Conservation (phyloP, 2,113 vertebrate genomes). For the Genyomyrus donnyi region DNA sequence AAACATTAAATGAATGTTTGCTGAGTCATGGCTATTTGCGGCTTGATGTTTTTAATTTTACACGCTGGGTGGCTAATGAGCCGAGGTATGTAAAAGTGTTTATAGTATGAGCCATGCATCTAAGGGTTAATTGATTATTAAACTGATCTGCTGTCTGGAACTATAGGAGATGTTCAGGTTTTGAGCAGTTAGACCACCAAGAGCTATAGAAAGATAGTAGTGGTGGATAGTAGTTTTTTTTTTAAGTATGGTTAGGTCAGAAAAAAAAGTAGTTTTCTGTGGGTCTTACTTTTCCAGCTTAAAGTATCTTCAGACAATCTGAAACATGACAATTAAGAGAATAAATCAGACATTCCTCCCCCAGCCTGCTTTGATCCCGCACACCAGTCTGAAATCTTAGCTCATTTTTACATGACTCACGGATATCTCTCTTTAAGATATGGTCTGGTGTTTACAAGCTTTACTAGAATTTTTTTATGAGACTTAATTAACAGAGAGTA, state of each 20-base stretch:
- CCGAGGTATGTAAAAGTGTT: background rate
- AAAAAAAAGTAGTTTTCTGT: background rate
- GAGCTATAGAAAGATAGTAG: background rate
- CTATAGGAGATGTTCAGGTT: background rate
- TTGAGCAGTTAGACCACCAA: background rate
- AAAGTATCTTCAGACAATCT: background rate
- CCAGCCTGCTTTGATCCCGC: background rate
- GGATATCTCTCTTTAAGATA: background rate
- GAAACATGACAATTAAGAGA: background rate
- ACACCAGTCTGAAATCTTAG: background rate
- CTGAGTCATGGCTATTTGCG: too few relatives aligned
- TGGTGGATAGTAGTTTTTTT: background rate
- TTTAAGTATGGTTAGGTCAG: background rate
- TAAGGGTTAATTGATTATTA: background rate
- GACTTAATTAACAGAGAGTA: background rate
- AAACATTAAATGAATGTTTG: too few relatives aligned
- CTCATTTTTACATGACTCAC: background rate
- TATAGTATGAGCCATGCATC: too few relatives aligned
- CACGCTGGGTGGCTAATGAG: too few relatives aligned
- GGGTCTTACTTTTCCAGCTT: background rate
- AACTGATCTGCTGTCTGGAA: background rate
- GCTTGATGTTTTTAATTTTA: too few relatives aligned
- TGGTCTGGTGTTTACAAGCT: background rate
- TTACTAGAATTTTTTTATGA: background rate
- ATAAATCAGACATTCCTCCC: background rate